A percentile compares a stretch with the other conserved stretches of the same genome.
These are phyloP conservation scores for Rambutsinella grinnellia DNA, from an alignment of 2,888 invertebrate genomes.

Conservation along the genomic window DNA sequence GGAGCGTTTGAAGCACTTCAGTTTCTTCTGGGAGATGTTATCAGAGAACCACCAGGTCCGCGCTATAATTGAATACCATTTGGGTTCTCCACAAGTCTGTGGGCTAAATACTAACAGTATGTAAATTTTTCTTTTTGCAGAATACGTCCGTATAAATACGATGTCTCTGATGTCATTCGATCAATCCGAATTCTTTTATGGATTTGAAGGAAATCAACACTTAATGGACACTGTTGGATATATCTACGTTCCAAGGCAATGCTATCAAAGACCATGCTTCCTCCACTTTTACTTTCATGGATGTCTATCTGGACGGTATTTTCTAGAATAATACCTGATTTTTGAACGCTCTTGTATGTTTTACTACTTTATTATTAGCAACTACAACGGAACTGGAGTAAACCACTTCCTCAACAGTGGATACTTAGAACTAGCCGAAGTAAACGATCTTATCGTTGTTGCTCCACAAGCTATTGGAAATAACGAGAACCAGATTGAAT, in stretches of 20 bases:
- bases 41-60: constrained; percentile 43
- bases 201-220: constrained; percentile 33
- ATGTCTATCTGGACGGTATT: constrained; percentile 60
- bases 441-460: constrained; percentile 58
- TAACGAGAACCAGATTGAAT: constrained; percentile 59
- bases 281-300: constrained; percentile 65
- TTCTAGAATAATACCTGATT: not conserved
- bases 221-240: constrained; percentile 60
- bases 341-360: not conserved
- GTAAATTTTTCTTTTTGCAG: constrained; percentile 10
- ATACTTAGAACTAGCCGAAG: constrained; percentile 62
- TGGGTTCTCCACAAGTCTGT: not conserved
- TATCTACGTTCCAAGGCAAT: constrained; percentile 57
- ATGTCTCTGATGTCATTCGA: constrained; percentile 56
- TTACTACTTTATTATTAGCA: constrained; percentile 28
- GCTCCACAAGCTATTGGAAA: constrained; percentile 60
- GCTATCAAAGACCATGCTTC: constrained; percentile 49
- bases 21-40: constrained; percentile 54
- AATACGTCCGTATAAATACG: constrained; percentile 6
- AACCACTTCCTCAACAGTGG: constrained; percentile 61
- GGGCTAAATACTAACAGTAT: not conserved
- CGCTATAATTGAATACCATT: not conserved
- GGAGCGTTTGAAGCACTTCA: constrained; percentile 56
- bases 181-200: constrained; percentile 62
- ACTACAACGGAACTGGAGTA: constrained; percentile 62